Conservation (phyloP, 2,888 invertebrate species). For the Caenorhabditis wallacei region DNA sequence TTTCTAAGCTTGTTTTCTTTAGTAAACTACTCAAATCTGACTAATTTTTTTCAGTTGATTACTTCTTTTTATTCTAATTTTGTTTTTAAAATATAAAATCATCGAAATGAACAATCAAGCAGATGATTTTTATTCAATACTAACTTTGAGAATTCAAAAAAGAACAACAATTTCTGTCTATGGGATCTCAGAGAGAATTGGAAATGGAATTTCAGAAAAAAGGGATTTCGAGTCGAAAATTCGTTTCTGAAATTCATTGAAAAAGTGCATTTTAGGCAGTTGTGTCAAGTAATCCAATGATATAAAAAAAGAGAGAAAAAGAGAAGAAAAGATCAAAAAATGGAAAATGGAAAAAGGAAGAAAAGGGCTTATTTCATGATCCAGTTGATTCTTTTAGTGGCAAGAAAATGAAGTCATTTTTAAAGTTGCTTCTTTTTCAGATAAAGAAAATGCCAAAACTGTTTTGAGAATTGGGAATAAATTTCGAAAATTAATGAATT, state of each 20-base stretch:
- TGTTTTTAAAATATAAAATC: neutral
- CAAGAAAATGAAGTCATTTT: neutral
- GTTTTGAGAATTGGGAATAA: neutral
- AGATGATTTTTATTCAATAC: neutral
- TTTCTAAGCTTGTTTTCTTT: neutral
- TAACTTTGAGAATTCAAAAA: neutral
- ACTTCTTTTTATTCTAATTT: neutral
- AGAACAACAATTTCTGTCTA: neutral
- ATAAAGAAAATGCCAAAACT: neutral
- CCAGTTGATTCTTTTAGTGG: constrained; percentile 10
- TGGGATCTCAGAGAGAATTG: neutral
- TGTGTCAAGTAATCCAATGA: constrained; percentile 18
- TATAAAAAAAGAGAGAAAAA: constrained; percentile 2
- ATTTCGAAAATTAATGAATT: neutral
- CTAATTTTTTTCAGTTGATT: neutral
- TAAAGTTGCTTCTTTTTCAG: neutral
- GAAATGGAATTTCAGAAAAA: constrained; percentile 1
- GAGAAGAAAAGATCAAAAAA: neutral
- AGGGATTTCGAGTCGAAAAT: constrained; percentile 1
- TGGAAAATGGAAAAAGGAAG: neutral
- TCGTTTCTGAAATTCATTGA: constrained; percentile 9
- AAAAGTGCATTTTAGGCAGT: constrained; percentile 20
- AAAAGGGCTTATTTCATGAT: constrained; percentile 7
- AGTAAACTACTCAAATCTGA: neutral
- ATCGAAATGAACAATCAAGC: neutral